Base-by-base conservation (phyloP, 1,140 invertebrate species). In the Neuroterus valhalla region DNA sequence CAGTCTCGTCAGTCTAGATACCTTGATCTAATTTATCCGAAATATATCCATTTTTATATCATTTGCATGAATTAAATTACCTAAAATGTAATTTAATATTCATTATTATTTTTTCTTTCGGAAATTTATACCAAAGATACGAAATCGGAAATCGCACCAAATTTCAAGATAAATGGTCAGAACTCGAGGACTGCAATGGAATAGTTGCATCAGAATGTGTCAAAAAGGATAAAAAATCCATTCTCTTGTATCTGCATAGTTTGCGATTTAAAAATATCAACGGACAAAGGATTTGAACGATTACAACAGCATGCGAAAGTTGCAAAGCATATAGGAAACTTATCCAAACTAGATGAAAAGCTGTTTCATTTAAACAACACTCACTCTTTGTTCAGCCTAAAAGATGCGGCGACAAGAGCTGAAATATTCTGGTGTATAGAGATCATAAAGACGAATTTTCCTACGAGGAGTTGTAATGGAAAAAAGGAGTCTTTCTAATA, bases 161-260 rank as follows among this genome's bases (percentile, higher is more conserved):
- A 52, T 52, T 52, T 23, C 50, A 52, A 23, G 17, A 52, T 12
- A 52, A 52, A 23, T 52, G 50, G 50, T 50, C 21, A 8, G 21
- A 50, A 6, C 6, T 19, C 3, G 21, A 3, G n/a, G 48, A 19
- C 6, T 50, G 48, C 11, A 50, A 50, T 10, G 48, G 15, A 10
- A 50, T 5, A 0, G n/a, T 50, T 1, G 48, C 21, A 10, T 50
- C 48, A 19, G 48, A 50, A 19, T 50, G 48, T n/a, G 48, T 19
- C 10, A 50, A 50, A 8, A 21, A 0, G 21, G 8, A 1, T 10
- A 21, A 11, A 52, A 23, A 19, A 52, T 52, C 5, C 19, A 11
- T 52, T 23, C 23, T 23, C 50, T 11, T 11, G 6, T 52, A 12
- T 11, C 11, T 52, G 50, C 12, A 2, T 23, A 23, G 23, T 52